Conservation (phyloP, 2,113 vertebrate genomes). For the Heterocephalus glaber region DNA sequence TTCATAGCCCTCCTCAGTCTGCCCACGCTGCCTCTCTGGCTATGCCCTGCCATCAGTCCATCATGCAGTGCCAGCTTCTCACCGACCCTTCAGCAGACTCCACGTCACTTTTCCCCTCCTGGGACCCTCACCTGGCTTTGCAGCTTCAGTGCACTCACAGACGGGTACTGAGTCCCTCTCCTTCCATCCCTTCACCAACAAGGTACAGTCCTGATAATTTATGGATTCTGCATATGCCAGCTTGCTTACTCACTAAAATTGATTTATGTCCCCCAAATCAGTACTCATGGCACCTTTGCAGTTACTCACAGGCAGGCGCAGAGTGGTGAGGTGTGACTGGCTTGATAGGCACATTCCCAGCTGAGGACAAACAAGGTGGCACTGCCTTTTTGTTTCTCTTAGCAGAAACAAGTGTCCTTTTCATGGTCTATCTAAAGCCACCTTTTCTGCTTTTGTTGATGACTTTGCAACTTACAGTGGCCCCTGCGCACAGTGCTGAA, state of each 20-base stretch:
- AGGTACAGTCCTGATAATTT: not conserved
- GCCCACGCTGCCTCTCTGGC: not conserved
- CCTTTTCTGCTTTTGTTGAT: not conserved
- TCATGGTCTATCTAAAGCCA: not conserved
- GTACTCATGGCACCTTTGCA: not conserved
- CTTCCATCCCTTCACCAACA: not conserved
- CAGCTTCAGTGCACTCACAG: not conserved
- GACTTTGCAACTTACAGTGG: not conserved
- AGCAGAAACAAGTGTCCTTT: not conserved
- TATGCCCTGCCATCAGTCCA: not conserved
- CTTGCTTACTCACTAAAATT: not conserved
- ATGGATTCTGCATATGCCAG: not conserved
- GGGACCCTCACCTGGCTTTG: not conserved
- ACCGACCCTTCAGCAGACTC: not conserved
- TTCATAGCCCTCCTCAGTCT: not conserved
- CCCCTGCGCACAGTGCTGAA: not conserved
- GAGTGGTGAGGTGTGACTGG: not conserved
- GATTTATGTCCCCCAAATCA: not conserved
- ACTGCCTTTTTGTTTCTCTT: not conserved
- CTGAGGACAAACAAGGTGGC: not conserved
- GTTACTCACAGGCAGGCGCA: not conserved
- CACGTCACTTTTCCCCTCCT: not conserved
- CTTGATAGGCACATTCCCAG: accelerated
- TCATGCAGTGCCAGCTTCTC: not conserved
- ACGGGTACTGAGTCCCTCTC: not conserved